Base-by-base conservation (phyloP, 92 coral and sea anemone species). In the Siderastrea siderea region DNA sequence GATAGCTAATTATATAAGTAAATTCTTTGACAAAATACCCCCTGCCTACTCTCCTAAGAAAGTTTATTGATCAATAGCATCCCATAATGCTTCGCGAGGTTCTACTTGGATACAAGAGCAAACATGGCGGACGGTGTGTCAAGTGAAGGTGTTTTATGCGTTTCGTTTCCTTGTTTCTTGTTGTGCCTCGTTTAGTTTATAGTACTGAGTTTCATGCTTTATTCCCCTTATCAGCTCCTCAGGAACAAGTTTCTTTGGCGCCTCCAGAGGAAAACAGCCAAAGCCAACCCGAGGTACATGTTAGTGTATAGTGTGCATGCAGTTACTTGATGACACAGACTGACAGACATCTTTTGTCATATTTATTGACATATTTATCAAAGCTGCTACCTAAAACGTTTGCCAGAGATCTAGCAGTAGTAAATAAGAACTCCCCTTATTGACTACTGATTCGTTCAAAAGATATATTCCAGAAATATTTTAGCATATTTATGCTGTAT, bases 71-170 rank as follows among this genome's bases (percentile, higher is more conserved):
- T 77, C 78, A 68, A 66, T 78, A 77, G 72, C 15, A 80, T 80
- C 86, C 97, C 97, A 92, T 44, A 57, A 82, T 19, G 55, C 95
- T 49, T 44, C 82, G 92, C 75, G 84, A 68, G 81, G 83, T 49
- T 75, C 49, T 91, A 75, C 98, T 83, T 95, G 90, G 98, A 90
- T 75, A 95, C 98, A 89, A 84, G 84, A 86, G 73, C 73, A 76
- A 94, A 95, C 98, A 95, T 95, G 98, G 98, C 98, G 98, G 98
- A 93, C 96, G 80, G 88, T 43, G 81, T 81, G 74, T 14, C 88
- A 70, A 68, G 47, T 64, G 75, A 91, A 84, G 88, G 83, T 67
- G 70, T 46, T 59, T 43, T 1, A 3, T 4, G 15, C 12, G 15
- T 19, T 17, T 78, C 46, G 2, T 10, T 55, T 53, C 6, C 3